A percentile compares a stretch with the other conserved stretches of the same genome.
phyloP scores from a whole-genome alignment of 2,888 invertebrate genomes.

The Drosophila putrida region DNA sequence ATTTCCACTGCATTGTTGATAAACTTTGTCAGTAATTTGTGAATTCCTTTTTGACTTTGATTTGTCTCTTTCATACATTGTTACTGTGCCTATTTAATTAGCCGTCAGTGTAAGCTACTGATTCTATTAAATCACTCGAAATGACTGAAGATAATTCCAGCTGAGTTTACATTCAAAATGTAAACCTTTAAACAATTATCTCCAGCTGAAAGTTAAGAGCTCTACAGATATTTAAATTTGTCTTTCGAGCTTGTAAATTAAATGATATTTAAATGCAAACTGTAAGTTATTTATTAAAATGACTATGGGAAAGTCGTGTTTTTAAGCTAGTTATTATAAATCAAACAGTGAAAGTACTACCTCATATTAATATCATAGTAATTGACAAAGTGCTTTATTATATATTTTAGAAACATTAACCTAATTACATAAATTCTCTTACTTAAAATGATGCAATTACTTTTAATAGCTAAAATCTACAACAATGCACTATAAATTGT shows the following conservation, averaged over 20 bases:
- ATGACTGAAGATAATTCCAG: constrained; percentile 5
- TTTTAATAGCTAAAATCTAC: background rate
- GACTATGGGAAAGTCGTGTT: background rate
- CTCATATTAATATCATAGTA: too few species aligned
- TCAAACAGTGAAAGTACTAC: background rate
- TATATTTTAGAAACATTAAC: background rate
- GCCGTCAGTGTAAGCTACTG: constrained; percentile 25
- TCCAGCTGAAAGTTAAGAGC: constrained; percentile 2
- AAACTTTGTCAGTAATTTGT: constrained; percentile 14
- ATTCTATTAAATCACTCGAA: constrained; percentile 14
- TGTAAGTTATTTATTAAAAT: background rate
- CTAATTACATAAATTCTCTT: background rate
- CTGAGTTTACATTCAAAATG: constrained; percentile 2
- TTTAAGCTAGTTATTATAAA: background rate
- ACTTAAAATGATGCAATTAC: constrained; percentile 13
- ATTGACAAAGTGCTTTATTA: background rate
- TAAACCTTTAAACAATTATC: constrained; percentile 4
- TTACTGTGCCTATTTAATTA: constrained; percentile 15
- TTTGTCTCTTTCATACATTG: background rate
- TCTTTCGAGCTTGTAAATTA: background rate
- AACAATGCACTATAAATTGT: background rate
- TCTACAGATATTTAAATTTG: constrained; percentile 9
- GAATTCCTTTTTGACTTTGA: constrained; percentile 6
- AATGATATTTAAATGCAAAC: background rate
- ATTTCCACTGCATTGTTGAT: constrained; percentile 9